phyloP scores from a whole-genome alignment of 2,113 vertebrate species.

The Aptenodytes patagonicus region DNA sequence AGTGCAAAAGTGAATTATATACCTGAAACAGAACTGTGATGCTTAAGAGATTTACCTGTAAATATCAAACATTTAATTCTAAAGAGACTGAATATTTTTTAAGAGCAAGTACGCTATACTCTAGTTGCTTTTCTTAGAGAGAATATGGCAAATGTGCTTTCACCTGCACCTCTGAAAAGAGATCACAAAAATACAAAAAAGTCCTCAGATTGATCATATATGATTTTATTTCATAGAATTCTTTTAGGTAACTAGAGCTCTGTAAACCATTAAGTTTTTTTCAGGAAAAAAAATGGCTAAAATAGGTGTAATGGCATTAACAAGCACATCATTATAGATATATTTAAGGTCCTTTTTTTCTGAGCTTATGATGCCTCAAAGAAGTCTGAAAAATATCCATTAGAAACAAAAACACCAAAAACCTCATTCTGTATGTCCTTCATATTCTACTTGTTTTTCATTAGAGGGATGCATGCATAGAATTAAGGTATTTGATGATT shows the following conservation, averaged over 20 bases:
- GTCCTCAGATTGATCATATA: neutral
- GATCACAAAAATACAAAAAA: neutral
- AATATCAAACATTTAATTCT: neutral
- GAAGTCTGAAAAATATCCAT: neutral
- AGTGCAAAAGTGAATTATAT: neutral
- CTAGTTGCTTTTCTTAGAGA: neutral
- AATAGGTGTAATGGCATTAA: neutral
- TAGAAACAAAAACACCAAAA: neutral
- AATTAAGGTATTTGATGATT: constrained; percentile 57
- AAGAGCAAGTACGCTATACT: neutral
- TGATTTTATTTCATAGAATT: neutral
- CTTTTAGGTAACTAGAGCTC: neutral
- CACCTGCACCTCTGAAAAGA: neutral
- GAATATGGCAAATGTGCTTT: neutral
- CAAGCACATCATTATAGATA: neutral
- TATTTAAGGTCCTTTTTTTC: neutral
- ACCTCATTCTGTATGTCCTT: neutral
- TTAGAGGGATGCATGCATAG: constrained; percentile 4
- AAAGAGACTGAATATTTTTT: neutral
- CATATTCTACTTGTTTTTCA: constrained; percentile 23
- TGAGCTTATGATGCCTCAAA: neutral
- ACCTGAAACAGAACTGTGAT: neutral
- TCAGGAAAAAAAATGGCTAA: neutral
- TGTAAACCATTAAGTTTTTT: neutral
- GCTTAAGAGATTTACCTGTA: neutral